Conservation (phyloP, 2,888 invertebrate species). For the Tipula unca region DNA sequence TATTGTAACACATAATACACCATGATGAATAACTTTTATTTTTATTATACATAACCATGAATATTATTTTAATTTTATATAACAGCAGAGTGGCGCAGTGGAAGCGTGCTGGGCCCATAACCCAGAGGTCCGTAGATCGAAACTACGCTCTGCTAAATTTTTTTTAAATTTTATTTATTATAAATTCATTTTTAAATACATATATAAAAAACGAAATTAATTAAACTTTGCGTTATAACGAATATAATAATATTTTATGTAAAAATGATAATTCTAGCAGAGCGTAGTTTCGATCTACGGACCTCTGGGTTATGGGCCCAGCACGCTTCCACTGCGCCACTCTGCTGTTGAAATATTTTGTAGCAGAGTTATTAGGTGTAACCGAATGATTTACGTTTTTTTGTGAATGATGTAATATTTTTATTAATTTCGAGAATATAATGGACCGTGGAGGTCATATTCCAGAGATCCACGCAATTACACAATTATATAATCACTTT, state of each 20-base stretch:
- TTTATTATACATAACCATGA: too few relatives aligned
- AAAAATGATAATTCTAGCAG: slow-evolving; percentile 28
- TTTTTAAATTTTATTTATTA: background rate
- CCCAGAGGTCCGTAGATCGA: slow-evolving; percentile 37
- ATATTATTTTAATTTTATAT: background rate
- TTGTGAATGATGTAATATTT: too few relatives aligned
- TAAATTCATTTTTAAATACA: background rate
- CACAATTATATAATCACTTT: too few relatives aligned
- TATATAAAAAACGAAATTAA: background rate
- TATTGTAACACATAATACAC: background rate
- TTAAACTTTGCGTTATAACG: too few relatives aligned
- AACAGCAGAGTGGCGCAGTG: slow-evolving; percentile 61
- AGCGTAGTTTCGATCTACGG: slow-evolving; percentile 34
- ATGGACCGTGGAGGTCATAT: too few relatives aligned
- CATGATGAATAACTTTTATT: too few relatives aligned
- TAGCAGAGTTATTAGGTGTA: too few relatives aligned
- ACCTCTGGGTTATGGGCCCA: slow-evolving; percentile 54
- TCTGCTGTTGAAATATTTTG: slow-evolving; percentile 52
- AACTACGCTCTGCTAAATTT: slow-evolving; percentile 32
- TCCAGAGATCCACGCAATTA: too few relatives aligned
- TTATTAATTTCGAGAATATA: too few relatives aligned
- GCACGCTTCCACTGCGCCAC: slow-evolving; percentile 66
- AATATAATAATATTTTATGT: too few relatives aligned
- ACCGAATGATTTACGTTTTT: too few relatives aligned
- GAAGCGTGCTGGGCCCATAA: slow-evolving; percentile 66